phyloP scores from a whole-genome alignment of 1,140 invertebrate genomes.

The Procambarus clarkii region DNA sequence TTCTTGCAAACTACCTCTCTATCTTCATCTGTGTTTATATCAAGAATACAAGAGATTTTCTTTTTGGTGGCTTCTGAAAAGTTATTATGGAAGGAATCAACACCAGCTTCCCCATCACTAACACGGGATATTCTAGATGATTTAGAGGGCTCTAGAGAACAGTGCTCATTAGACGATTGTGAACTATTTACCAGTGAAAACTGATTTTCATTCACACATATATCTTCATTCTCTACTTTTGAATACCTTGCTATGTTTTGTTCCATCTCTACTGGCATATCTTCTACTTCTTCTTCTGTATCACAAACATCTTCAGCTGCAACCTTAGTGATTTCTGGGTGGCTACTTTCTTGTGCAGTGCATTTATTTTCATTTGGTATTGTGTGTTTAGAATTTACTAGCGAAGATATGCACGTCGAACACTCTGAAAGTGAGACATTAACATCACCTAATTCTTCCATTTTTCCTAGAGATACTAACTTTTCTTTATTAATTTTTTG shows the following conservation, averaged over 20 bases:
- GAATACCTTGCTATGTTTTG: neutral
- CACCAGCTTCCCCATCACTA: no score
- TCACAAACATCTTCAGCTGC: neutral
- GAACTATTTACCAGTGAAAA: neutral
- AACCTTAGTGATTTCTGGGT: neutral
- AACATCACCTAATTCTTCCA: neutral
- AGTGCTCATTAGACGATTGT: neutral
- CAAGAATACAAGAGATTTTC: neutral
- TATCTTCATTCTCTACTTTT: neutral
- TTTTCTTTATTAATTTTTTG: neutral
- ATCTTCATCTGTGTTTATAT: neutral
- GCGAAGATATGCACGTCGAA: neutral
- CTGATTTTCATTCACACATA: neutral
- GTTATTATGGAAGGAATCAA: neutral
- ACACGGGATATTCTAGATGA: neutral
- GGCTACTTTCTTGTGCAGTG: neutral
- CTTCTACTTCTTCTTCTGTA: conserved; percentile 26
- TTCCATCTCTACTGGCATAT: conserved; percentile 8
- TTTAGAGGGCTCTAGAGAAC: neutral
- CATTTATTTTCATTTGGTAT: no score
- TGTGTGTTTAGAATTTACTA: neutral
- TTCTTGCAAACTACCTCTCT: neutral
- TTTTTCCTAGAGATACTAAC: neutral
- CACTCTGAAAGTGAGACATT: neutral
- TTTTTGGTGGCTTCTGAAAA: neutral